Percentiles rank a stretch among this genome's conserved stretches.
These are phyloP conservation scores for Hypotaenidia philippensis DNA, from an alignment of 2,797 vertebrate genomes.

Conservation along the genomic window DNA sequence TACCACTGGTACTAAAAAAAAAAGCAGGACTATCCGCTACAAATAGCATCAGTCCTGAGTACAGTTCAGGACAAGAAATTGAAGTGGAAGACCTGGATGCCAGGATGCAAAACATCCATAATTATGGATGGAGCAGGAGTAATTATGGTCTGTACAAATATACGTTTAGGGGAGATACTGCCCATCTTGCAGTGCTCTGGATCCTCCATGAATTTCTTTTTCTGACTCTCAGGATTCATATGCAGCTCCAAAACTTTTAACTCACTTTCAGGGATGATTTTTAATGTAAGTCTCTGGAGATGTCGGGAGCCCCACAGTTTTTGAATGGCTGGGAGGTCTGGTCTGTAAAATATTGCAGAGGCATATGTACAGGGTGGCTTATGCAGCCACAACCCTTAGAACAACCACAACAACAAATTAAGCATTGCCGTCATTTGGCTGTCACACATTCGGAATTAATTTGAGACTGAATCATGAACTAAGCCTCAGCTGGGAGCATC, in stretches of 20 bases:
- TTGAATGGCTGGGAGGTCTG: not conserved
- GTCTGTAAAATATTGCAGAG: not conserved
- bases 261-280: not conserved
- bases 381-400: not conserved
- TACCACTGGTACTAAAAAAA: accelerated
- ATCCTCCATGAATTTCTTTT: not conserved
- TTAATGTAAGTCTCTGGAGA: not conserved
- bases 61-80: not conserved
- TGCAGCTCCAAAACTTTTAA: not conserved
- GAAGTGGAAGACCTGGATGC: not conserved
- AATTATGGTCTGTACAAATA: not conserved
- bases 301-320: not conserved
- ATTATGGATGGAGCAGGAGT: not conserved
- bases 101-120: not conserved
- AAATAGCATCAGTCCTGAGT: not conserved
- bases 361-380: accelerated
- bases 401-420: not conserved
- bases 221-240: not conserved
- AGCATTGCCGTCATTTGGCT: not conserved
- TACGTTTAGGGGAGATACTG: not conserved
- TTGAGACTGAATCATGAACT: not conserved
- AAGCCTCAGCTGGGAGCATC: not conserved
- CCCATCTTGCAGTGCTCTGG: not conserved
- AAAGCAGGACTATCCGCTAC: not conserved
- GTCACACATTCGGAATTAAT: constrained; percentile 23